These are phyloP conservation scores for Rallus crepitans DNA, from an alignment of 2,797 vertebrate species.

Conservation along the genomic window DNA sequence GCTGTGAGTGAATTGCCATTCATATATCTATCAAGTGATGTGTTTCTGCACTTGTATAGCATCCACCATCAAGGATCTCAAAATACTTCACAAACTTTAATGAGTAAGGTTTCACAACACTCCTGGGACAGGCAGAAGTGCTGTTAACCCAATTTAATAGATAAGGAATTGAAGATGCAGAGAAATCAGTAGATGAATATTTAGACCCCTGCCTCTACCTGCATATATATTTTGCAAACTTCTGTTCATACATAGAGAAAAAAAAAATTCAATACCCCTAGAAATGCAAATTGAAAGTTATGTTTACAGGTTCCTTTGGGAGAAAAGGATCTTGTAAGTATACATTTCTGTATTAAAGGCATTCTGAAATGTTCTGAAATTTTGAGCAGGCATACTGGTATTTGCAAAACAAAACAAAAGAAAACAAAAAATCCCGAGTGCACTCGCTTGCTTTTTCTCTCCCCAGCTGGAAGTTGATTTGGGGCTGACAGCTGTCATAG, in stretches of 20 bases:
- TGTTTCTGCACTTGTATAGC: neutral
- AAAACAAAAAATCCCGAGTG: neutral
- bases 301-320: neutral
- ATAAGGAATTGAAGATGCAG: neutral
- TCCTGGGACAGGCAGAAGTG: neutral
- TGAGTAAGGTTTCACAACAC: neutral
- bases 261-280: neutral
- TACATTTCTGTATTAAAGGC: neutral
- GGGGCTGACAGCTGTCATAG: neutral
- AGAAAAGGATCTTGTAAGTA: neutral
- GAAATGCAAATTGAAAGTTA: neutral
- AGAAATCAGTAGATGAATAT: neutral
- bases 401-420: neutral
- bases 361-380: neutral
- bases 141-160: constrained; percentile 2
- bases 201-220: neutral
- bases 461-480: neutral
- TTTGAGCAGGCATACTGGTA: neutral
- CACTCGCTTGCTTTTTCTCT: neutral
- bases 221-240: neutral
- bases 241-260: neutral
- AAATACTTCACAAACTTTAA: constrained; percentile 20
- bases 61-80: neutral
- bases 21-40: neutral
- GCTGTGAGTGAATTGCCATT: constrained; percentile 25